Base-by-base conservation (phyloP, 2,113 vertebrate species). In the Pachycephala philippinensis region DNA sequence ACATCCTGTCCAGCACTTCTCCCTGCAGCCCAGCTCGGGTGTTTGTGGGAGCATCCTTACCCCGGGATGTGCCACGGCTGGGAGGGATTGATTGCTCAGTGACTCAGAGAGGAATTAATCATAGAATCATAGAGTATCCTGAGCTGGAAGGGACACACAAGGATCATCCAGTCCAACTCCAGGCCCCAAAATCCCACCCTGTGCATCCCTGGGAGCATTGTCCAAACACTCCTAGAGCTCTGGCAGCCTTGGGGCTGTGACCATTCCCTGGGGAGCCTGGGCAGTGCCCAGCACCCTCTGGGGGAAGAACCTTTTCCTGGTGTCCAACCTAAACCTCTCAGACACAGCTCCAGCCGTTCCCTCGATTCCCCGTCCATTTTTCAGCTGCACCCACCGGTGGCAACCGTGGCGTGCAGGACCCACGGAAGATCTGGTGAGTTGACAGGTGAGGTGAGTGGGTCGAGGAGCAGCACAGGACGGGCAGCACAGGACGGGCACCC, bases 1-100 rank as follows among this genome's bases (percentile, higher is more conserved):
- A 1, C 1, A 24, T 35, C 52, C 50, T 24, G 9, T 1, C 11
- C 30, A 12, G 23, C 50, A 1, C 49, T 26, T 9, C 11, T 12
- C 11, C 15, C 79, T 28, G 63, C 42, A 87, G 68, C 63, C 53
- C 53, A 56, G 40, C 37, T 39, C 0, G 0, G 49, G 50, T 8
- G 8, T 33, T 15, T 30, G 18, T 37, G 64, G 52, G 56, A 79
- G 70, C 75, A 75, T 68, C 66, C 49, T 89, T 1, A 0, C 30
- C 17, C 26, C 0, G 1, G 47, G 24, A 54, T 1, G 3, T 30
- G 31, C 22, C 63, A 6, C 0, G 0, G 33, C 37, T 11, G 2
- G 33, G 40, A 69, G 35, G 33, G 40, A 28, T 14, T 7, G 83
- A 31, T 42, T 69, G 54, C 44, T 19, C 26, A 6, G 60, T 13